Percentiles rank a stretch among this genome's conserved stretches.
These are phyloP conservation scores for Harpagoxenus sublaevis DNA, from an alignment of 2,888 invertebrate species.

Conservation along the genomic window DNA sequence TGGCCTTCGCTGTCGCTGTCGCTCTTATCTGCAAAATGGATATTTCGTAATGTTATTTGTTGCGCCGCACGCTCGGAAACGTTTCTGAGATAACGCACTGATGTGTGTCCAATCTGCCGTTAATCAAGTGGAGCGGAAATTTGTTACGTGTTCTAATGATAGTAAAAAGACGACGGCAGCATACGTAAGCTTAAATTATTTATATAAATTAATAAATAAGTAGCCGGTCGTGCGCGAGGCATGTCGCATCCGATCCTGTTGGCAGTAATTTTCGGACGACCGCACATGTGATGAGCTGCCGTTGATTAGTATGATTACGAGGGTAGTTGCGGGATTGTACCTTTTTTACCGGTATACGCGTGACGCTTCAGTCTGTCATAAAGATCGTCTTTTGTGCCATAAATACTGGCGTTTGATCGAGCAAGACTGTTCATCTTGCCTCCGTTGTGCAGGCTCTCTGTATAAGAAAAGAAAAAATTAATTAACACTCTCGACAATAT, in stretches of 20 bases:
- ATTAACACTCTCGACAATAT: background rate
- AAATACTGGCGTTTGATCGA: constrained; percentile 96
- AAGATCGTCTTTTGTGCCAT: constrained; percentile 97
- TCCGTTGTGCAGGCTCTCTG: constrained; percentile 93
- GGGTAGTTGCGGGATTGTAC: constrained; percentile 86
- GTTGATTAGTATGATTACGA: constrained; percentile 50
- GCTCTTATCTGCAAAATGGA: constrained; percentile 92
- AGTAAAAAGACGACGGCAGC: constrained; percentile 21
- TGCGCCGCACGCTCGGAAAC: constrained; percentile 41
- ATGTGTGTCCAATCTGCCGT: background rate
- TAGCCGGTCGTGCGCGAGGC: constrained; percentile 5
- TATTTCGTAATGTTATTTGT: constrained; percentile 44
- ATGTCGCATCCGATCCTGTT: constrained; percentile 36
- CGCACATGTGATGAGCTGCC: constrained; percentile 38
- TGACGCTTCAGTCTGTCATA: constrained; percentile 98
- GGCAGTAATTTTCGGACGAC: constrained; percentile 39
- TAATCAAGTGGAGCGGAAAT: constrained; percentile 20
- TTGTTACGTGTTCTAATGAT: constrained; percentile 49
- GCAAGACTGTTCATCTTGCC: constrained; percentile 97
- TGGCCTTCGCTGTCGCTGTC: constrained; percentile 98
- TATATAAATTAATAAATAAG: constrained; percentile 38
- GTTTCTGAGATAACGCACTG: constrained; percentile 24
- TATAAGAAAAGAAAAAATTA: constrained; percentile 46
- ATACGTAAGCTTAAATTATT: constrained; percentile 13
- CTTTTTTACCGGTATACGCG: constrained; percentile 98